These are phyloP conservation scores for Glareola pratincola DNA, from an alignment of 2,113 vertebrate genomes.

Conservation along the genomic window DNA sequence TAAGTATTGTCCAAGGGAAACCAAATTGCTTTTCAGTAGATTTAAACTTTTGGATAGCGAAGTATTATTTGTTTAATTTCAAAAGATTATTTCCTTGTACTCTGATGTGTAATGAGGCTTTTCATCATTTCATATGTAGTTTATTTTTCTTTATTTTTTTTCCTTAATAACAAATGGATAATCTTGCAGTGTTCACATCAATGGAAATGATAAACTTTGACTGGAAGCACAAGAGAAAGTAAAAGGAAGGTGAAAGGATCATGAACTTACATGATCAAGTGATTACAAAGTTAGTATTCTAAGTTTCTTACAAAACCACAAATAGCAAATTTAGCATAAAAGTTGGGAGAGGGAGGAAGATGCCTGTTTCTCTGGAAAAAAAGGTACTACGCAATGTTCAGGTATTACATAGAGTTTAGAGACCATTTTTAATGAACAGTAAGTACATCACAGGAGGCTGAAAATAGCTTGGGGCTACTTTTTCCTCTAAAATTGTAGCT, in stretches of 20 bases:
- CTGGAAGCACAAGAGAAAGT: not conserved
- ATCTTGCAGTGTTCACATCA: not conserved
- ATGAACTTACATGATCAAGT: not conserved
- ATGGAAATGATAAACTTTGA: not conserved
- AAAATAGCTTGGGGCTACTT: not conserved
- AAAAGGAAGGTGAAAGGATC: not conserved
- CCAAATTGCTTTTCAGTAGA: not conserved
- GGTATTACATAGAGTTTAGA: not conserved
- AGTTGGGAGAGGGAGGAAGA: not conserved
- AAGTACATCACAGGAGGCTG: not conserved
- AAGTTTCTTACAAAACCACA: not conserved
- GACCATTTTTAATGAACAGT: not conserved
- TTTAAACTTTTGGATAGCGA: not conserved
- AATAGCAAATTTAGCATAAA: not conserved
- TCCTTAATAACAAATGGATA: not conserved
- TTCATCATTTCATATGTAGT: not conserved
- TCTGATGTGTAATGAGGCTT: not conserved
- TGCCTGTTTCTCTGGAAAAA: not conserved
- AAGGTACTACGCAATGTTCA: not conserved
- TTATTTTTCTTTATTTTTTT: not conserved
- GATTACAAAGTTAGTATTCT: not conserved
- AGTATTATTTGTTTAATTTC: not conserved
- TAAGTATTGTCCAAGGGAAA: not conserved
- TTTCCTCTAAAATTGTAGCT: not conserved
- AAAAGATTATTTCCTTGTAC: not conserved